Percentiles rank a stretch among this genome's conserved stretches.
phyloP scores from a whole-genome alignment of 2,797 vertebrate genomes.

The Sebastes vulpes region DNA sequence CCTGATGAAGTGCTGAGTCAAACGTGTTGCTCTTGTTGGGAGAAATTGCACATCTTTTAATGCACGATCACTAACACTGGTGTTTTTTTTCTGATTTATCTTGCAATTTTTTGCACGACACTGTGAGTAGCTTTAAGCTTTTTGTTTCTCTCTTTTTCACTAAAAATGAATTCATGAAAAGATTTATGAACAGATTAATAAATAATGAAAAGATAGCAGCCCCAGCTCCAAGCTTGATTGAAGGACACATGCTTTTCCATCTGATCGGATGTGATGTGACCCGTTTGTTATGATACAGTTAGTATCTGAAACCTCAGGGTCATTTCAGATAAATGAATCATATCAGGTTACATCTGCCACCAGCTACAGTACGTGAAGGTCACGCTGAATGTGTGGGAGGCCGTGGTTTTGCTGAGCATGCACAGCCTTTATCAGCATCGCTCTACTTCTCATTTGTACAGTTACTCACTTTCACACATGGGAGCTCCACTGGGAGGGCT shows the following conservation, averaged over 20 bases:
- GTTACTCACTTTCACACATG: neutral
- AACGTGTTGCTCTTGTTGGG: neutral
- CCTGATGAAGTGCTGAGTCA: neutral
- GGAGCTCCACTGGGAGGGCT: neutral
- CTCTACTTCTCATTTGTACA: neutral
- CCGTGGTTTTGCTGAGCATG: slow-evolving; percentile 1
- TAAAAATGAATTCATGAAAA: neutral
- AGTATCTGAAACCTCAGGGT: neutral
- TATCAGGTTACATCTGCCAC: slow-evolving; percentile 17
- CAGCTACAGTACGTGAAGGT: neutral
- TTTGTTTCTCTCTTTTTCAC: neutral
- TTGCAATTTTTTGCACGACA: no score
- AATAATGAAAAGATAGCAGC: neutral
- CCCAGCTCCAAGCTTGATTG: neutral
- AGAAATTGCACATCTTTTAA: neutral
- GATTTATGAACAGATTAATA: neutral
- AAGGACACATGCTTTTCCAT: neutral
- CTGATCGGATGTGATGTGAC: neutral
- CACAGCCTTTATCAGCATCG: neutral
- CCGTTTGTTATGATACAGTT: neutral
- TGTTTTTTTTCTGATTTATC: no score
- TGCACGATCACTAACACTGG: neutral
- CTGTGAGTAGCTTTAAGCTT: neutral
- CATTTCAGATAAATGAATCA: slow-evolving; percentile 11
- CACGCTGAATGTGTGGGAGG: neutral